Percentiles rank a stretch among this genome's conserved stretches.
phyloP scores from a whole-genome alignment of 2,113 vertebrate genomes.

The Chlamydotis undulata region DNA sequence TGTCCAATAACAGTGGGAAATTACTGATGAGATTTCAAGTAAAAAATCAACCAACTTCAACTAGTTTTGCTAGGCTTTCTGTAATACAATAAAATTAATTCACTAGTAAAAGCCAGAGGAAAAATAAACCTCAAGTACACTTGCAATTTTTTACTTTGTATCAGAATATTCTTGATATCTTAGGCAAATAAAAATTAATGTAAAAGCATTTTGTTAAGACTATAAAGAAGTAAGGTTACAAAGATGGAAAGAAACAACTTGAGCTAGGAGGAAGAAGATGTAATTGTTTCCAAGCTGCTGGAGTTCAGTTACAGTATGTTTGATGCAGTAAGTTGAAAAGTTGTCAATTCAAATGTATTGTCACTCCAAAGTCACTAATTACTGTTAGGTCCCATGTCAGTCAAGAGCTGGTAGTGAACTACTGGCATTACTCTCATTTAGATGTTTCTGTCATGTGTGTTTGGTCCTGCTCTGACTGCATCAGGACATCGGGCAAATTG shows the following conservation, averaged over 20 bases:
- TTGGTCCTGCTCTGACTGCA: neutral
- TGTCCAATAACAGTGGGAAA: neutral
- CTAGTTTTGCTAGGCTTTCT: neutral
- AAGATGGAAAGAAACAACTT: neutral
- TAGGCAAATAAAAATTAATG: conserved; percentile 6
- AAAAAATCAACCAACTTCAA: neutral
- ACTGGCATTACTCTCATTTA: neutral
- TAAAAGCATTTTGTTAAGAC: neutral
- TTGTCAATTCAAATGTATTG: neutral
- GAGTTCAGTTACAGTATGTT: neutral
- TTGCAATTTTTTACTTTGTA: neutral
- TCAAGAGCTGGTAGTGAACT: neutral
- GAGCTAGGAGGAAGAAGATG: neutral
- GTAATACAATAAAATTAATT: neutral
- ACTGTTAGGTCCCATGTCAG: neutral
- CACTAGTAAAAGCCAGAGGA: neutral
- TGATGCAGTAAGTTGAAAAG: neutral
- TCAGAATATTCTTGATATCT: neutral
- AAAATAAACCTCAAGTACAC: neutral
- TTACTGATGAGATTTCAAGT: neutral
- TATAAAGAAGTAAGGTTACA: neutral
- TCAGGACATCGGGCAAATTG: neutral
- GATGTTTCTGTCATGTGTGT: neutral
- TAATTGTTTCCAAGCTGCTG: neutral
- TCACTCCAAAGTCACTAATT: neutral